Evolutionary conservation across 2,888 invertebrate genomes (phyloP).

Genomic region (Acanthopleura granulata): DNA sequence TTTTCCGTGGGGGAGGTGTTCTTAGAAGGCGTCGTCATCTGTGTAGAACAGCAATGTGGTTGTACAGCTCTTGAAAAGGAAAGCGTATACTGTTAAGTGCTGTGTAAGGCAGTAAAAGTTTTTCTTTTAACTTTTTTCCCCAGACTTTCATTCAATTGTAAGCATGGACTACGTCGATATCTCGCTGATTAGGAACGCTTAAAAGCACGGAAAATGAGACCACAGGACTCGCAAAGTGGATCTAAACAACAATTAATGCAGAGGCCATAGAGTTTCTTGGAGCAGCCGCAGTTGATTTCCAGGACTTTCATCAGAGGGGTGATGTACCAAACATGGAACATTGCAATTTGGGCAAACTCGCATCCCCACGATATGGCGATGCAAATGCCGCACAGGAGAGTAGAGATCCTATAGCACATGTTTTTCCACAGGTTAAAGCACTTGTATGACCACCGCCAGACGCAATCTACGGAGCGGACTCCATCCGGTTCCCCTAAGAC

Average conservation of each 20-base stretch:
- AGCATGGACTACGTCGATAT: no score
- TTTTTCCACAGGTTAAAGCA: conserved; percentile 78
- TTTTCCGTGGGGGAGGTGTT: no score
- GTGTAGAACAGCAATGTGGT: no score
- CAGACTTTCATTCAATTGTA: no score
- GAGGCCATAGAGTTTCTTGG: conserved; percentile 31
- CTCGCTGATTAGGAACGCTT: conserved; percentile 25
- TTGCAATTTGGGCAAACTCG: conserved; percentile 72
- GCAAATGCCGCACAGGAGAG: conserved; percentile 77
- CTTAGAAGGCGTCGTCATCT: no score
- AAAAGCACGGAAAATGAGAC: conserved; percentile 37
- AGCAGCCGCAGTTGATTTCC: conserved; percentile 71
- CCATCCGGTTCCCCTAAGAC: conserved; percentile 33
- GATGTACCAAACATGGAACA: conserved; percentile 68
- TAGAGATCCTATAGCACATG: conserved; percentile 78
- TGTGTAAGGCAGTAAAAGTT: no score
- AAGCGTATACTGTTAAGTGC: no score
- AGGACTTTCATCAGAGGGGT: conserved; percentile 40
- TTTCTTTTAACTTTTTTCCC: no score
- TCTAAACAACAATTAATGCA: conserved; percentile 35
- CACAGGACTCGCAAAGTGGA: conserved; percentile 41
- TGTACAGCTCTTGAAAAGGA: no score
- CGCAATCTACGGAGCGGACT: conserved; percentile 73
- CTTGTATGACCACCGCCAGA: conserved; percentile 78
- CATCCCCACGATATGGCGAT: conserved; percentile 75